These are phyloP conservation scores for Vulpes vulpes DNA, from an alignment of 2,113 vertebrate species.

Conservation along the genomic window DNA sequence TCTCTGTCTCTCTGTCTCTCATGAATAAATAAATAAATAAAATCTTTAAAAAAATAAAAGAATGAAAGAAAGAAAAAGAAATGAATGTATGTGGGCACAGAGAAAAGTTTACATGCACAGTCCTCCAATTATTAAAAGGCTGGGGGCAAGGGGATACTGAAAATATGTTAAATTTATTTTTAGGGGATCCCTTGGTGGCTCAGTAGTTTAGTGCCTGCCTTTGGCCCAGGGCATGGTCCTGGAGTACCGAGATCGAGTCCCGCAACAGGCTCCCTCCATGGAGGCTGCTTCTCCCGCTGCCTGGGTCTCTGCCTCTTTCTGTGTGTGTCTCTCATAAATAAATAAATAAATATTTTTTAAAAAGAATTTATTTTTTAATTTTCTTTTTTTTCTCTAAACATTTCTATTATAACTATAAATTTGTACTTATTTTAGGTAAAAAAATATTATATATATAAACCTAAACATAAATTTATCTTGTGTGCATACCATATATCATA, in stretches of 20 bases:
- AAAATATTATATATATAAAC: not conserved
- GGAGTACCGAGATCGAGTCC: too few relatives aligned
- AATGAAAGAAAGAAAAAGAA: not conserved
- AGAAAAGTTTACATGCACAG: not conserved
- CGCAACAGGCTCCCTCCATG: too few relatives aligned
- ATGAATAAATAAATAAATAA: not conserved
- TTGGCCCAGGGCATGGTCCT: too few relatives aligned
- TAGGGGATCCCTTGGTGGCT: too few relatives aligned
- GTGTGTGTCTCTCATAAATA: too few relatives aligned
- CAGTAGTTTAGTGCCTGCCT: too few relatives aligned
- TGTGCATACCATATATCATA: not conserved
- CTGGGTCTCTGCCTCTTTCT: too few relatives aligned
- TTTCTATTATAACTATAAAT: not conserved
- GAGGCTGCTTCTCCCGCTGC: too few relatives aligned
- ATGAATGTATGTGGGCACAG: not conserved
- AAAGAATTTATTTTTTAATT: too few relatives aligned
- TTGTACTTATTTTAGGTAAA: not conserved
- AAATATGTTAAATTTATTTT: constrained; percentile 11
- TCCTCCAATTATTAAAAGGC: not conserved
- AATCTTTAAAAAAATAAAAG: not conserved
- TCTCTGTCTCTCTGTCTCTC: not conserved
- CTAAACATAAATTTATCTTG: not conserved
- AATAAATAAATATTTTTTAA: too few relatives aligned
- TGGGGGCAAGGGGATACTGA: not conserved
- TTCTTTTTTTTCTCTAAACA: not conserved